A percentile compares a stretch with the other conserved stretches of the same genome.
phyloP scores from a whole-genome alignment of 2,888 invertebrate genomes.

The Erebia ligea region DNA sequence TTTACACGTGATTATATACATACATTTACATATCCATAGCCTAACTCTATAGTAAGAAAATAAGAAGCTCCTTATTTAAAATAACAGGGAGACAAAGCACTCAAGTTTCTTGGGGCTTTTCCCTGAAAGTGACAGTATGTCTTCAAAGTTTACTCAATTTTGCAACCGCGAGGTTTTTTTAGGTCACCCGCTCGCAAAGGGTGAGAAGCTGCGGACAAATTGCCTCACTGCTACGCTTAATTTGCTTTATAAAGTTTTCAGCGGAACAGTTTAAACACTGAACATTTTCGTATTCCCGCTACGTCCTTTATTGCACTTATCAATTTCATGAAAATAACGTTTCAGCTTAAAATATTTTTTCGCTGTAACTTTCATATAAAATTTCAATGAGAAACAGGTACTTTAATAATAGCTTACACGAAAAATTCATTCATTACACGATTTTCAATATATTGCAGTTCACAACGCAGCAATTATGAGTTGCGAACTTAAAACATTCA shows the following conservation, averaged over 20 bases:
- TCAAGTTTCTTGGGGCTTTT: slow-evolving; percentile 38
- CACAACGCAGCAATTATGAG: slow-evolving; percentile 9
- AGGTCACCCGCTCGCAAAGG: slow-evolving; percentile 59
- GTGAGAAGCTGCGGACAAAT: slow-evolving; percentile 67
- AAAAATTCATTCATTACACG: slow-evolving; percentile 11
- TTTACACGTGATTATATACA: slow-evolving; percentile 17
- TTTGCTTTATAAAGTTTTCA: slow-evolving; percentile 70
- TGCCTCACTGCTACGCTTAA: slow-evolving; percentile 64
- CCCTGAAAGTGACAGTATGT: slow-evolving; percentile 56
- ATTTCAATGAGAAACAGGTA: not conserved
- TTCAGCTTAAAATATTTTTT: not conserved
- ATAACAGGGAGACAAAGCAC: slow-evolving; percentile 30
- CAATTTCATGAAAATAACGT: slow-evolving; percentile 2
- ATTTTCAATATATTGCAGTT: slow-evolving; percentile 18
- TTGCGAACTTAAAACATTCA: slow-evolving; percentile 20
- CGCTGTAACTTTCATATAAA: not conserved
- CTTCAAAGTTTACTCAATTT: slow-evolving; percentile 62
- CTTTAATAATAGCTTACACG: not conserved
- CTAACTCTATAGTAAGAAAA: slow-evolving; percentile 19
- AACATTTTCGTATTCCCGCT: slow-evolving; percentile 26
- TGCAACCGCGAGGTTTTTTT: slow-evolving; percentile 52
- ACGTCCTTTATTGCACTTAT: slow-evolving; percentile 16
- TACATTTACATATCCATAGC: slow-evolving; percentile 22
- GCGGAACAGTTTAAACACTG: slow-evolving; percentile 30
- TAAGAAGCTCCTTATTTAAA: slow-evolving; percentile 24